Evolutionary conservation across 1,140 invertebrate genomes (phyloP), one percentile per base, ranked within the genome.

Genomic region (Tetramorium parvispinum): DNA sequence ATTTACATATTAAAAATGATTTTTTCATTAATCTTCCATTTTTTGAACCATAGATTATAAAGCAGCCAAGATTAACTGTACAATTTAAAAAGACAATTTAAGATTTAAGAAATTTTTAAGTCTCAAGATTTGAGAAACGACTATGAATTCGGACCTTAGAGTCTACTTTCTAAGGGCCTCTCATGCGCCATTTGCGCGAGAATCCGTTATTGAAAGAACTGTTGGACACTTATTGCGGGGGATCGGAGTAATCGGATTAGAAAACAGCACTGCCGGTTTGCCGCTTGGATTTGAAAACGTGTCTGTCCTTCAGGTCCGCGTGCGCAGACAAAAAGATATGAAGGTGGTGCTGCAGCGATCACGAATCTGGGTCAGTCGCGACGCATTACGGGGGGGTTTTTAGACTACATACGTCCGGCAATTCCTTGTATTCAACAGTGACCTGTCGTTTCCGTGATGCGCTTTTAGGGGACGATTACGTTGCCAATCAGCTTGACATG

Each of bases 331-430:
- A 83, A 66, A 75, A 46, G 79, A 83, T 66, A 59, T 55, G 24
- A 83, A 83, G 68, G 79, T 83, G 79, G 40, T 70, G 55, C 55
- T 76, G 79, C 61, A 53, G 66, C 40, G 27, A 77, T 51, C n/a
- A n/a, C 21, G 76, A 87, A 90, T 90, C 24, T 88, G 53, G 89
- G 88, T 90, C 85, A 90, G n/a, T 32, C 70, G 46, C 63, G 77
- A 70, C 71, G 63, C 46, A 87, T 86, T 89, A 81, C 18, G 53
- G 40, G 37, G n/a, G 49, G 24, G 24, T n/a, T 79, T 32, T 83
- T 55, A 24, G 37, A 46, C 27, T 27, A 27, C 43, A 3, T 57
- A 40, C 46, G 8, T 59, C 40, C 40, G 53, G 10, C 40, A 32
- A 81, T 57, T 70, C n/a, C 21, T 81, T 49, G 53, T n/a, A 6